These are phyloP conservation scores for Lynx canadensis DNA, from an alignment of 2,113 vertebrate genomes.

Conservation along the genomic window DNA sequence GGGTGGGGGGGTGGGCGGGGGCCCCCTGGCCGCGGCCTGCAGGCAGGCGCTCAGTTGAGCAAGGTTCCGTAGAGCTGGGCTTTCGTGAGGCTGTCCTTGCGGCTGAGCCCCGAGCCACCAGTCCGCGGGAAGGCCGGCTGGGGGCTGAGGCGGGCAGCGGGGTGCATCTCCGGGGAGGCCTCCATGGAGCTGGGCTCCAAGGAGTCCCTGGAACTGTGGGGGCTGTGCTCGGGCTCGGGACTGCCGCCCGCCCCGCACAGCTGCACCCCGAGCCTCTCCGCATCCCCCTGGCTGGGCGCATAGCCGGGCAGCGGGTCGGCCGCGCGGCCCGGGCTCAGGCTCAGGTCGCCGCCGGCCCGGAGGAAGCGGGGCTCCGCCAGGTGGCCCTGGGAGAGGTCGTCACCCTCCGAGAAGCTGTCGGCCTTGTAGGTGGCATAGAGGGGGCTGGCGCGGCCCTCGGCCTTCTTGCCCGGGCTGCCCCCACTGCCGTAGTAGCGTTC, in stretches of 20 bases:
- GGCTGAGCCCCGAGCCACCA: slow-evolving; percentile 93
- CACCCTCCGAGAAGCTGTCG: slow-evolving; percentile 93
- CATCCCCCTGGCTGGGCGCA: slow-evolving; percentile 86
- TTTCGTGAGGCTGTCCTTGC: slow-evolving; percentile 98
- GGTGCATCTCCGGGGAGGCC: slow-evolving; percentile 89
- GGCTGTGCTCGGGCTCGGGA: slow-evolving; percentile 91
- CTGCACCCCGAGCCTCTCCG: slow-evolving; percentile 89
- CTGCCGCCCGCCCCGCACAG: slow-evolving; percentile 84
- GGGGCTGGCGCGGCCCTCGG: slow-evolving; percentile 88
- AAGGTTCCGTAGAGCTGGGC: slow-evolving; percentile 98
- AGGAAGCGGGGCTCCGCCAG: slow-evolving; percentile 91
- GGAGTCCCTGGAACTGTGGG: slow-evolving; percentile 92
- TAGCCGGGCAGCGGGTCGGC: slow-evolving; percentile 89
- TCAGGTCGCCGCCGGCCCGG: slow-evolving; percentile 87
- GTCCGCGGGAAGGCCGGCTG: slow-evolving; percentile 93
- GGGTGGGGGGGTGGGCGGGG: fast-evolving
- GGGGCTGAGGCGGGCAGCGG: slow-evolving; percentile 87
- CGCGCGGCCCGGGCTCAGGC: slow-evolving; percentile 87
- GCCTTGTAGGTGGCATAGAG: slow-evolving; percentile 90
- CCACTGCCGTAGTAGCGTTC: slow-evolving; percentile 90
- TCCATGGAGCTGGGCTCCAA: slow-evolving; percentile 92
- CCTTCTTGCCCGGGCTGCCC: slow-evolving; percentile 85
- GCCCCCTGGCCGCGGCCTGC: slow-evolving; percentile 43
- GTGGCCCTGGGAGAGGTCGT: slow-evolving; percentile 90
- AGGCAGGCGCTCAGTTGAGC: slow-evolving; percentile 90